Conservation (phyloP, 2,797 vertebrate species). For the Crax fasciolata region DNA sequence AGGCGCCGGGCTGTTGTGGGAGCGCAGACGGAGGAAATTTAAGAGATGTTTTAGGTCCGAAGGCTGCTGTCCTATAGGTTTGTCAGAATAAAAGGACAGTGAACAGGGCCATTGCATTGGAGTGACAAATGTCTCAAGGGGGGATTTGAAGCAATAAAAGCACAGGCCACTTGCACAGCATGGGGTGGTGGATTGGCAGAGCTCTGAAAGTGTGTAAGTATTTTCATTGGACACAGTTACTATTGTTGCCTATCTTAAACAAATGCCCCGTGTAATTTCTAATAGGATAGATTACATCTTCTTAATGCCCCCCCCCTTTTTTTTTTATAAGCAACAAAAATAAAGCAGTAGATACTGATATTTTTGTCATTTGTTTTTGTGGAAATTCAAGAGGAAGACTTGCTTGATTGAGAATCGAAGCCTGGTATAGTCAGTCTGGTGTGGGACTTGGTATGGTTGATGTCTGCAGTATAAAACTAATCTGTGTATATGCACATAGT, state of each 20-base stretch:
- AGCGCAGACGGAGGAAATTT: background rate
- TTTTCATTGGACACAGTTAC: background rate
- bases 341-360: background rate
- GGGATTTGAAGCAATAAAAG: slow-evolving; percentile 1
- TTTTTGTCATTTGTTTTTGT: background rate
- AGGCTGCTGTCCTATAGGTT: background rate
- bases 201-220: background rate
- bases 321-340: background rate
- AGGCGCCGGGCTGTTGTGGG: rapidly evolving
- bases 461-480: background rate
- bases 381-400: background rate
- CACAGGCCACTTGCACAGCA: rapidly evolving
- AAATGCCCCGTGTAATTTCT: background rate
- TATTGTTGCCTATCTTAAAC: background rate
- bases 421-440: background rate
- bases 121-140: background rate
- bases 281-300: background rate
- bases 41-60: background rate
- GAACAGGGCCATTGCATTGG: rapidly evolving
- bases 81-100: background rate
- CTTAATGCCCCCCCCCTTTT: rapidly evolving
- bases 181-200: background rate
- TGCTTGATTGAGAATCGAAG: background rate
- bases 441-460: background rate
- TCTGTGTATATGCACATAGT: background rate